These are phyloP conservation scores for Caenorhabditis becei DNA, from an alignment of 2,888 invertebrate species.

Conservation along the genomic window DNA sequence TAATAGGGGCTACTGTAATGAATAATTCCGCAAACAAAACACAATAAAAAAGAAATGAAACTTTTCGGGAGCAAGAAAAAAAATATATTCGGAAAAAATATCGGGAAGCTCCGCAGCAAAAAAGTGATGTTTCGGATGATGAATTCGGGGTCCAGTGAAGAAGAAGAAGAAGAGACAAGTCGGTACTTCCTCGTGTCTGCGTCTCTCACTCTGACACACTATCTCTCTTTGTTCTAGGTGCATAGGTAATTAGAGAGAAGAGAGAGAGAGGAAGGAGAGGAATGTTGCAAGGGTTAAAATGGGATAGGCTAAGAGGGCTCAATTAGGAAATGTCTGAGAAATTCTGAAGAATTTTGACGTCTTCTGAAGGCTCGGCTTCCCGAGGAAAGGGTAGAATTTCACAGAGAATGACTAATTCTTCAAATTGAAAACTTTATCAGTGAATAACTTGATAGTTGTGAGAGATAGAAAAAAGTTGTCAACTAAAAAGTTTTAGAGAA, in stretches of 20 bases:
- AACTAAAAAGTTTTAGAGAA: too few relatives aligned
- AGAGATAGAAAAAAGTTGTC: too few relatives aligned
- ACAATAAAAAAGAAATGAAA: background rate
- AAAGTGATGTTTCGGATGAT: constrained; percentile 7
- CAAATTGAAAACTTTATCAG: too few relatives aligned
- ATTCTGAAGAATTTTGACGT: too few relatives aligned
- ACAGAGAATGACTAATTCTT: too few relatives aligned
- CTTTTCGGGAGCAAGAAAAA: background rate
- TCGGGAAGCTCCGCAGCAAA: background rate
- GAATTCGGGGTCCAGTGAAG: background rate
- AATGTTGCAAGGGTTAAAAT: constrained; percentile 28
- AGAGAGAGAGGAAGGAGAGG: background rate
- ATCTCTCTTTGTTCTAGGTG: constrained; percentile 30
- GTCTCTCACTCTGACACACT: constrained; percentile 3
- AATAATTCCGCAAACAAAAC: too few relatives aligned
- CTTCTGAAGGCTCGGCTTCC: too few relatives aligned
- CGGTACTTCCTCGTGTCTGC: constrained; percentile 10
- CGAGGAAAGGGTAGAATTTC: too few relatives aligned
- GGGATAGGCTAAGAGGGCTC: background rate
- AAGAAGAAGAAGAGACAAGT: background rate
- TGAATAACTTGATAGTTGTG: too few relatives aligned
- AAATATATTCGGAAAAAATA: background rate
- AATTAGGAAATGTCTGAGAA: background rate
- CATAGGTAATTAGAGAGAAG: constrained; percentile 53
- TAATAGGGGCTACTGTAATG: too few relatives aligned